Evolutionary conservation across 1,140 invertebrate genomes (phyloP), one percentile per base, ranked within the genome.

Genomic region (Drosophila sp.): DNA sequence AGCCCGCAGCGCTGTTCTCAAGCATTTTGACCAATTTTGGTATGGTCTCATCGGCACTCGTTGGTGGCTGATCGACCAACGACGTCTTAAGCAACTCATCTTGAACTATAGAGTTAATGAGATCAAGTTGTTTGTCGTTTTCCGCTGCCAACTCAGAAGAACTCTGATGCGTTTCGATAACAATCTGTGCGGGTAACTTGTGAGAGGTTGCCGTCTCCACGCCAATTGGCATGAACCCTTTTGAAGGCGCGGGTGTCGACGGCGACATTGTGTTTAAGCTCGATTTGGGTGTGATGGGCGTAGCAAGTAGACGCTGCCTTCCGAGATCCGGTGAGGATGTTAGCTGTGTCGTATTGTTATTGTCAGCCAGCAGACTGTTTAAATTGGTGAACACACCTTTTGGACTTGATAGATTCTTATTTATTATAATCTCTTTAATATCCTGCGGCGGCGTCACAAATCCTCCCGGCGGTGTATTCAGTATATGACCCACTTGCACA

Each of bases 21-120:
- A 92, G 53, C 91, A 92, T 92, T 57, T 92, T 89, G 0, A 90
- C 91, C 41, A 92, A 54, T 61, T 92, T 84, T 7, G 91, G 91
- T 73, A 92, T 92, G 21, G 64, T 87, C 48, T 91, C 90, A 51
- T 86, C 69, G n/a, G 72, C 79, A 43, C 46, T 80, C 6, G 56
- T 72, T 2, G 64, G 40, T 1, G 75, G 67, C 29, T 80, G 57
- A 11, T 82, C 78, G 16, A 78, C 51, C 14, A 73, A 29, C 1
- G 67, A 62, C 2, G 72, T 13, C 59, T 90, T 92, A 7, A 92
- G 71, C 51, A 80, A 65, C 41, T 91, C 79, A 50, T 91, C 74
- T 46, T 87, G 72, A 1, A 89, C 78, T 54, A 91, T 78, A 4
- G 80, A 80, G 66, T 92, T 78, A n/a, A 92, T 92, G 16, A 92